A percentile compares a stretch with the other conserved stretches of the same genome.
Conservation (phyloP, 2,113 vertebrate species). For the Dicrurus megarhynchus region DNA sequence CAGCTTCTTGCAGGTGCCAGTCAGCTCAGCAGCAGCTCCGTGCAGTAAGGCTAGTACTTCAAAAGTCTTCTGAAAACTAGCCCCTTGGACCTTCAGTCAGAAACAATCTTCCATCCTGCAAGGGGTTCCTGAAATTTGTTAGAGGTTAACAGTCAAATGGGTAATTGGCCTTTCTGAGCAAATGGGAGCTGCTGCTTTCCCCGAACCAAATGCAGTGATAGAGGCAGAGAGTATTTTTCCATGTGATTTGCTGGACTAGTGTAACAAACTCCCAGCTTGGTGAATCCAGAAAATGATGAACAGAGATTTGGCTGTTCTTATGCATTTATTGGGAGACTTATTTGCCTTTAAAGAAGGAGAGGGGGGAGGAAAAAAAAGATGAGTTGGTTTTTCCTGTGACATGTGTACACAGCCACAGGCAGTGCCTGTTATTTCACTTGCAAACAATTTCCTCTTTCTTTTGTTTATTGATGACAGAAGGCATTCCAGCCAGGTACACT, state of each 20-base stretch:
- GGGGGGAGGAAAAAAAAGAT: background rate
- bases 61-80: background rate
- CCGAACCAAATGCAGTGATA: background rate
- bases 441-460: slow-evolving; percentile 73
- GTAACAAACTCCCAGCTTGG: background rate
- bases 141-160: background rate
- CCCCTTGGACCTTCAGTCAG: background rate
- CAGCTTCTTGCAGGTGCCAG: background rate
- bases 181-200: background rate
- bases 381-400: slow-evolving; percentile 45
- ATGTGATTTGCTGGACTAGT: background rate
- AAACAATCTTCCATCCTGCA: background rate
- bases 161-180: background rate
- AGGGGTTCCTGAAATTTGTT: background rate
- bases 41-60: background rate
- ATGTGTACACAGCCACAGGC: slow-evolving; percentile 64
- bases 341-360: slow-evolving; percentile 50
- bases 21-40: background rate
- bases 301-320: slow-evolving; percentile 12
- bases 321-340: slow-evolving; percentile 44
- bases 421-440: slow-evolving; percentile 64
- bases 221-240: background rate
- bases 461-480: slow-evolving; percentile 66
- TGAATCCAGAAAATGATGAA: background rate
- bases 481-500: slow-evolving; percentile 50